Evolutionary conservation across 2,113 vertebrate species (phyloP).

Genomic region (Saccopteryx leptura): DNA sequence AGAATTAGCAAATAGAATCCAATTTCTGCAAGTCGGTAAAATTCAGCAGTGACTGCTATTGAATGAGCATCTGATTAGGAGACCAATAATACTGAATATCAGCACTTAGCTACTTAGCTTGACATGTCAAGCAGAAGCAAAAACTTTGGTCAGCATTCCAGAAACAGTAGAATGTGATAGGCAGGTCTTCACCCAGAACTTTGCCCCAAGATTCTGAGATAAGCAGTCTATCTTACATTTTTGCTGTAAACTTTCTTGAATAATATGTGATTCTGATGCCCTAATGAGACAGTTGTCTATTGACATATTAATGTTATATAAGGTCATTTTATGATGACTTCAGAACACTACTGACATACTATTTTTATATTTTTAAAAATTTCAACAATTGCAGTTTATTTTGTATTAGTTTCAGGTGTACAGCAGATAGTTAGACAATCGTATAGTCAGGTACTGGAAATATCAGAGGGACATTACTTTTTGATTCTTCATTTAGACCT

Average conservation of each 20-base stretch:
- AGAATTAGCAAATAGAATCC: conserved; percentile 50
- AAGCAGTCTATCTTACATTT: neutral
- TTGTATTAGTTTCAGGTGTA: neutral
- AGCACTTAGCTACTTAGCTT: conserved; percentile 55
- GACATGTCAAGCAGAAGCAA: conserved; percentile 55
- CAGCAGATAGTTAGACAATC: neutral
- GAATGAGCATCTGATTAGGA: conserved; percentile 61
- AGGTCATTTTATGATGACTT: conserved; percentile 27
- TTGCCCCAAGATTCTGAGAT: neutral
- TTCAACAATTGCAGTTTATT: neutral
- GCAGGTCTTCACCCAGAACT: neutral
- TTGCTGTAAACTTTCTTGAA: conserved; percentile 1
- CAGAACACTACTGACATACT: conserved; percentile 42
- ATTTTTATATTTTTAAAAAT: neutral
- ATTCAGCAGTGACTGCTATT: conserved; percentile 33
- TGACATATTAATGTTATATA: conserved; percentile 41
- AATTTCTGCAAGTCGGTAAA: conserved; percentile 66
- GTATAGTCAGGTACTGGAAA: neutral
- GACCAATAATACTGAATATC: conserved; percentile 55
- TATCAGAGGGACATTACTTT: neutral
- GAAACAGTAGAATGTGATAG: conserved; percentile 24
- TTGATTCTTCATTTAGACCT: conserved; percentile 9
- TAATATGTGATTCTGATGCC: neutral
- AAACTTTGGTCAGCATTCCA: conserved; percentile 62
- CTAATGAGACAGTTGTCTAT: conserved; percentile 10